A percentile compares a stretch with the other conserved stretches of the same genome.
These are phyloP conservation scores for Melanerpes formicivorus DNA, from an alignment of 2,113 vertebrate genomes.

Conservation along the genomic window DNA sequence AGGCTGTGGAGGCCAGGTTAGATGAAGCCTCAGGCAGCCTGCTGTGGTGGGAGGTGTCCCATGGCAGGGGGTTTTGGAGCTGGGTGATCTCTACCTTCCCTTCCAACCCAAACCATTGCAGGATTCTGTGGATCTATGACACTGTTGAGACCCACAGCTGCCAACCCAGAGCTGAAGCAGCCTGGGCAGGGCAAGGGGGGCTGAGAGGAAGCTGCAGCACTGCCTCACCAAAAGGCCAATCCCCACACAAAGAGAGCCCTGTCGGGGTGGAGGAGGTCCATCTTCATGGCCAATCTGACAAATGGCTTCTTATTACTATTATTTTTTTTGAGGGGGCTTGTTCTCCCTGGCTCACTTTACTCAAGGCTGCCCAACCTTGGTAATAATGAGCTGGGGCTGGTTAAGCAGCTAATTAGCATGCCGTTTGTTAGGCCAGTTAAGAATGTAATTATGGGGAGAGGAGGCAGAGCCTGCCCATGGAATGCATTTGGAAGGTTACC, in stretches of 20 bases:
- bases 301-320: slow-evolving; percentile 46
- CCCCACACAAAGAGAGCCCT: not conserved
- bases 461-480: slow-evolving; percentile 75
- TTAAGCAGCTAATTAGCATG: slow-evolving; percentile 84
- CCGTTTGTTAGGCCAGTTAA: slow-evolving; percentile 86
- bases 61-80: no score
- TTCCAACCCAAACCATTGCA: no score
- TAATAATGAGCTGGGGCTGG: slow-evolving; percentile 77
- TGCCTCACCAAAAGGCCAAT: not conserved
- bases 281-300: slow-evolving; percentile 41
- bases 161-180: fast-evolving
- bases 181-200: not conserved
- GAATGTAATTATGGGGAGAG: slow-evolving; percentile 90
- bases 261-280: not conserved
- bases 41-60: no score
- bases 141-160: not conserved
- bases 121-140: no score
- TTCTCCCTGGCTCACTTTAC: slow-evolving; percentile 62
- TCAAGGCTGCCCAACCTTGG: slow-evolving; percentile 57
- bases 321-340: slow-evolving; percentile 39
- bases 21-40: no score
- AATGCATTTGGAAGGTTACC: slow-evolving; percentile 85
- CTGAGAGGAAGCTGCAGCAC: fast-evolving
- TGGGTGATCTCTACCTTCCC: no score
- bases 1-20: no score